A percentile compares a stretch with the other conserved stretches of the same genome.
Conservation (phyloP, 2,113 vertebrate genomes). For the Nyctereutes procyonoides region DNA sequence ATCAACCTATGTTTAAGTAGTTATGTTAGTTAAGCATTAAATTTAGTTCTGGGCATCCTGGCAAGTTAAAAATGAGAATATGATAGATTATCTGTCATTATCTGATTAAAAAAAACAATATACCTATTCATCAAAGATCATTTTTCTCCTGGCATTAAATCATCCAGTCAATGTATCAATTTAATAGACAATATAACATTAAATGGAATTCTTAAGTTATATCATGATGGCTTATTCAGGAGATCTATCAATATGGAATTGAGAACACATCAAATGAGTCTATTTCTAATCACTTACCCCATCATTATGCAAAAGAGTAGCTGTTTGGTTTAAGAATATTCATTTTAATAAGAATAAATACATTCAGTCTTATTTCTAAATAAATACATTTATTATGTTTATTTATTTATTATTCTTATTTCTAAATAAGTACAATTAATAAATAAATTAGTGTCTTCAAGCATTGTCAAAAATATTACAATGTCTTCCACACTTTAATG, state of each 20-base stretch:
- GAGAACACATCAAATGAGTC: neutral
- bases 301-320: neutral
- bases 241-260: neutral
- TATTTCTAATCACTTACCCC: neutral
- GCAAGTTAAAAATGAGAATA: slow-evolving; percentile 66
- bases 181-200: slow-evolving; percentile 60
- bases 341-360: neutral
- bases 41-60: slow-evolving; percentile 37
- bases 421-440: neutral
- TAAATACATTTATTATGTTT: too few relatives aligned
- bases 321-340: neutral
- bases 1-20: slow-evolving; percentile 31
- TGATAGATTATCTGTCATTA: slow-evolving; percentile 51
- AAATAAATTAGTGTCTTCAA: neutral
- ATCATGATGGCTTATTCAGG: slow-evolving; percentile 10
- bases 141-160: slow-evolving; percentile 41
- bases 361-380: neutral
- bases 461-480: neutral
- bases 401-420: too few relatives aligned
- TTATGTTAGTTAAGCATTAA: slow-evolving; percentile 55
- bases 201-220: slow-evolving; percentile 24
- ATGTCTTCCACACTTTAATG: neutral
- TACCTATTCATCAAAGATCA: slow-evolving; percentile 51
- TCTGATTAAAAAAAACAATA: slow-evolving; percentile 50
- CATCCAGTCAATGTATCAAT: slow-evolving; percentile 15